Base-by-base conservation (phyloP, 2,113 vertebrate genomes). In the Chamaea fasciata region DNA sequence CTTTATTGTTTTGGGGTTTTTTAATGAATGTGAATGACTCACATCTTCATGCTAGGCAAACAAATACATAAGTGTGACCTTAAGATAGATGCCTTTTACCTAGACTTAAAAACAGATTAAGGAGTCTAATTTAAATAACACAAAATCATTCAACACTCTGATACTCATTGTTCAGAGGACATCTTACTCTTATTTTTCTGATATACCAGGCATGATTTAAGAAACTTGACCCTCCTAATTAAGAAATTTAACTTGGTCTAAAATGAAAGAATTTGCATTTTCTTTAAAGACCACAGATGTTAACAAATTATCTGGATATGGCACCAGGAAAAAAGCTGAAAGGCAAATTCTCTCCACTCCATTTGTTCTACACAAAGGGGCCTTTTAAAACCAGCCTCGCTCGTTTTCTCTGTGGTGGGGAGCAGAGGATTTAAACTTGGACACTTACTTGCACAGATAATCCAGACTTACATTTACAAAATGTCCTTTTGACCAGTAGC, bases 341-440 rank as follows among this genome's bases (percentile, higher is more conserved):
- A 95, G 92, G 89, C 95, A 94, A 90, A 97, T 97, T 97, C 96
- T 97, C 95, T 83, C 94, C 95, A 94, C 97, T 97, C 92, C 97
- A 97, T 97, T 98, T 97, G 96, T 96, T 96, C 76, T 87, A 52
- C 83, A 98, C 97, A 97, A 97, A 97, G 97, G 96, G 62, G 90
- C 83, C 96, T 98, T 97, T 98, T 96, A 95, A 95, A 95, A 80
- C 46, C 57, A 92, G 89, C 68, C 93, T 96, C 2, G 18, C 95
- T 95, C 87, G 35, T 93, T 90, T 95, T 97, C 80, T 97, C 76
- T 92, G 97, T 93, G 91, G 95, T 92, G 86, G 84, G 50, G 71
- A 95, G 92, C 76, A 88, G 91, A 95, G 94, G 95, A 90, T 97
- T 97, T 97, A 95, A 93, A 56, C 97, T 91, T 96, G 94, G 92